Percentiles rank a stretch among this genome's conserved stretches.
Conservation (phyloP, 1,140 invertebrate species). For the Zaprionus africanus region DNA sequence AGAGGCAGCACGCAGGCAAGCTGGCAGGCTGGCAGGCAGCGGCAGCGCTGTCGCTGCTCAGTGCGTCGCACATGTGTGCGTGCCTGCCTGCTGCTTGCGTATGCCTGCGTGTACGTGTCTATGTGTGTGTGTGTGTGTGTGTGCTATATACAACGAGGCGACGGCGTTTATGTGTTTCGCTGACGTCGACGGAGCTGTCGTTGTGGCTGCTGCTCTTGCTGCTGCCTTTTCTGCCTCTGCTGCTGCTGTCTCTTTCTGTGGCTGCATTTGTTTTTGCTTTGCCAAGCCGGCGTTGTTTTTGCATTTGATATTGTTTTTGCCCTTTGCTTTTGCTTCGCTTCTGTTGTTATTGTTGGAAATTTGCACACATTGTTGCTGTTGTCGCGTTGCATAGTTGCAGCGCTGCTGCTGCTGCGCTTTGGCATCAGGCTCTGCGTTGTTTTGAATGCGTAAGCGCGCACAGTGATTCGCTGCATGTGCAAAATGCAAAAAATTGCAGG, state of each 20-base stretch:
- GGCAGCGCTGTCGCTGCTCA: slow-evolving; percentile 16
- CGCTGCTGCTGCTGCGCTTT: slow-evolving; percentile 1
- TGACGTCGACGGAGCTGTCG: slow-evolving; percentile 31
- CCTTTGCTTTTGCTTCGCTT: neutral
- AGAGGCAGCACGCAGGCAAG: slow-evolving; percentile 16
- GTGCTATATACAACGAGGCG: slow-evolving; percentile 36
- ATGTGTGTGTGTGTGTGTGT: slow-evolving; percentile 16
- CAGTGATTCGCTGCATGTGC: neutral
- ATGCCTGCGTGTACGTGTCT: slow-evolving; percentile 1
- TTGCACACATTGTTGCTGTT: neutral
- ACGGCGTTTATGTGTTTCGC: slow-evolving; percentile 51
- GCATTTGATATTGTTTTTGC: slow-evolving; percentile 45
- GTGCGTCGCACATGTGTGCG: slow-evolving; percentile 3
- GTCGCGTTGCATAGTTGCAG: neutral
- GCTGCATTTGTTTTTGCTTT: slow-evolving; percentile 78
- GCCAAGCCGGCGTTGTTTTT: slow-evolving; percentile 44
- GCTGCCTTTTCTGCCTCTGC: slow-evolving; percentile 20
- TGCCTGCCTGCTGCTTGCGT: neutral
- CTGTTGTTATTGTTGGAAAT: neutral
- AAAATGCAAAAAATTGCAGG: neutral
- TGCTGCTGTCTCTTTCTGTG: slow-evolving; percentile 43
- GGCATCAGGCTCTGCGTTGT: neutral
- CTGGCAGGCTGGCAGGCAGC: slow-evolving; percentile 11
- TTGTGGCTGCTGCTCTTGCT: slow-evolving; percentile 19
- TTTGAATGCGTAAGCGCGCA: slow-evolving; percentile 6